Percentiles rank a stretch among this genome's conserved stretches.
phyloP scores from a whole-genome alignment of 2,797 vertebrate genomes.

The Ibycter americanus region DNA sequence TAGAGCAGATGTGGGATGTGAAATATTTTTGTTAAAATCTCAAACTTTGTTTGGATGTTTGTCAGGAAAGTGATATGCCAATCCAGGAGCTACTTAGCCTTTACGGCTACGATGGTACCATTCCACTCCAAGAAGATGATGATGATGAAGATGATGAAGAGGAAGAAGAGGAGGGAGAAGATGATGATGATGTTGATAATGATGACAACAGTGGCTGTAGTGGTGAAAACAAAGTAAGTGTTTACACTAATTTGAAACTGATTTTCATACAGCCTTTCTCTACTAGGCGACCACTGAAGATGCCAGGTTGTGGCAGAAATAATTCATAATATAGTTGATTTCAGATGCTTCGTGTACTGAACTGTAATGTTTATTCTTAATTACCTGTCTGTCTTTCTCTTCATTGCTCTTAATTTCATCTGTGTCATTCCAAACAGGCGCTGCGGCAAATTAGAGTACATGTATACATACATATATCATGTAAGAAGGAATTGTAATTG shows the following conservation, averaged over 20 bases:
- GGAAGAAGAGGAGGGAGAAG: constrained; percentile 83
- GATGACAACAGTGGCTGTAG: constrained; percentile 92
- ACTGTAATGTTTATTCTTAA: neutral
- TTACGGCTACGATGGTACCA: constrained; percentile 91
- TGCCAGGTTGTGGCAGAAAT: neutral
- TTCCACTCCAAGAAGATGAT: constrained; percentile 90
- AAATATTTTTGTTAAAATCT: neutral
- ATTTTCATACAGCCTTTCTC: neutral
- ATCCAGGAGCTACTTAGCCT: constrained; percentile 94
- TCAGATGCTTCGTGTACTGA: neutral
- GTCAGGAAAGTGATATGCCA: constrained; percentile 95
- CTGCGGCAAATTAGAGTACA: neutral
- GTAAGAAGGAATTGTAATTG: neutral
- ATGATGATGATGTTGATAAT: constrained; percentile 86
- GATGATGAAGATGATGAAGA: constrained; percentile 88
- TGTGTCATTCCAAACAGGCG: neutral
- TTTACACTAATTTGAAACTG: neutral
- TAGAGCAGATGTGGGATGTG: neutral
- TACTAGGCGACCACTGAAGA: too few relatives aligned
- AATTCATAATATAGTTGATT: neutral
- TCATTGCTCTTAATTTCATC: neutral
- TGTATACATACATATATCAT: fast-evolving
- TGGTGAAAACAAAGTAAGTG: constrained; percentile 83
- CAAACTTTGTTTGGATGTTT: neutral
- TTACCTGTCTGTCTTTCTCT: neutral